These are phyloP conservation scores for Edolisoma coerulescens DNA, from an alignment of 2,113 vertebrate genomes.

Conservation along the genomic window DNA sequence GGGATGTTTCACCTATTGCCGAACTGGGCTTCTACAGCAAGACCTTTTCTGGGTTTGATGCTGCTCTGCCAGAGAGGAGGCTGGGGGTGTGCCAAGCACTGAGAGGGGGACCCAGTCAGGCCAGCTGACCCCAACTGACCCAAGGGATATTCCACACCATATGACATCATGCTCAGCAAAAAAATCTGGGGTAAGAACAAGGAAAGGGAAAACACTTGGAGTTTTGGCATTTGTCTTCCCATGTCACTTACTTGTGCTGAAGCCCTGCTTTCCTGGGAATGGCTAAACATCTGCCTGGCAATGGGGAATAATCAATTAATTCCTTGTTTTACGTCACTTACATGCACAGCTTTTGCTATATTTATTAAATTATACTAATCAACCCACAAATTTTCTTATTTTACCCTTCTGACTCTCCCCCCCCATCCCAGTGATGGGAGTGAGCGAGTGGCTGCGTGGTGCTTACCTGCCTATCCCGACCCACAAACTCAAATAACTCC, in stretches of 20 bases:
- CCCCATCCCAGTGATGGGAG: not conserved
- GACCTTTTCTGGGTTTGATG: not conserved
- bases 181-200: not conserved
- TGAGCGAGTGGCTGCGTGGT: fast-evolving
- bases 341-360: not conserved
- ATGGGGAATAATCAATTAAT: not conserved
- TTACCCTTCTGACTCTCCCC: not conserved
- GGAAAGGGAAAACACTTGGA: not conserved
- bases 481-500: not conserved
- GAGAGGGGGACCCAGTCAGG: not conserved
- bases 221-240: not conserved
- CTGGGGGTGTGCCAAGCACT: not conserved
- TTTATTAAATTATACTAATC: not conserved
- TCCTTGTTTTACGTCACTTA: not conserved
- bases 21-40: not conserved
- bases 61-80: not conserved
- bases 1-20: not conserved
- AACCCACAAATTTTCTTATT: not conserved
- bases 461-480: not conserved
- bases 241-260: fast-evolving
- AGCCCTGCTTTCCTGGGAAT: not conserved
- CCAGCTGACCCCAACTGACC: not conserved
- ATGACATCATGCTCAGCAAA: not conserved
- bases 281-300: not conserved
- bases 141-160: not conserved